Percentiles rank a stretch among this genome's conserved stretches.
Evolutionary conservation across 2,113 vertebrate genomes (phyloP).

Genomic region (Gallinago paraguaiae): DNA sequence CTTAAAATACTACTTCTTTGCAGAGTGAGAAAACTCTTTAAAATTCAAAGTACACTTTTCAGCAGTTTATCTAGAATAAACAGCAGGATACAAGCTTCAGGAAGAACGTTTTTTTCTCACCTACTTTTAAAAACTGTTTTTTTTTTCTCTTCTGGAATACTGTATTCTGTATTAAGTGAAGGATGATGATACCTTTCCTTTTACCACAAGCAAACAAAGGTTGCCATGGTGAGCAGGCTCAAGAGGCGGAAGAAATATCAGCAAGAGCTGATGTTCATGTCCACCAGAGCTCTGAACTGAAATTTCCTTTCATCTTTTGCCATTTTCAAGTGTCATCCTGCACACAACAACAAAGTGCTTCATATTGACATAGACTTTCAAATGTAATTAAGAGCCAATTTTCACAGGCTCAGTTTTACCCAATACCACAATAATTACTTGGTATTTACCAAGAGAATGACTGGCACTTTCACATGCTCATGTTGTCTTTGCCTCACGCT

Average conservation of each 20-base stretch:
- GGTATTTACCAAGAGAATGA: constrained; percentile 48
- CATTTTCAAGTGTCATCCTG: constrained; percentile 65
- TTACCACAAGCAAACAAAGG: constrained; percentile 58
- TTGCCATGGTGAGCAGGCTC: constrained; percentile 73
- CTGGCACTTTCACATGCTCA: not conserved
- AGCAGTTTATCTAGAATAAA: not conserved
- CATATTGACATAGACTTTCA: constrained; percentile 64
- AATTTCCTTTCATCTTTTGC: constrained; percentile 77
- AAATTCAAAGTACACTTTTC: not conserved
- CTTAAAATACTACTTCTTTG: not conserved
- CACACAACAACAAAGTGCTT: constrained; percentile 56
- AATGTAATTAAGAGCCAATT: constrained; percentile 72
- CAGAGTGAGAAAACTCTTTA: not conserved
- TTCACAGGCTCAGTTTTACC: constrained; percentile 35
- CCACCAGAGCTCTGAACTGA: constrained; percentile 44
- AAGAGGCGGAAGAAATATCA: constrained; percentile 27
- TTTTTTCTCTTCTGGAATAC: constrained; percentile 18
- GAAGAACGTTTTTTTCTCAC: not conserved
- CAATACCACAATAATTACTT: constrained; percentile 36
- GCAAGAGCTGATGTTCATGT: constrained; percentile 17
- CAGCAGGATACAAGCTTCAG: not conserved
- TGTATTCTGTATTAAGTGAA: not conserved
- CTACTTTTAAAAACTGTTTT: constrained; percentile 15
- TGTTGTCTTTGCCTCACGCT: not conserved
- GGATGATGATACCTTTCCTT: constrained; percentile 52